Conservation (phyloP, 2,113 vertebrate genomes). For the Leucopsar rothschildi region DNA sequence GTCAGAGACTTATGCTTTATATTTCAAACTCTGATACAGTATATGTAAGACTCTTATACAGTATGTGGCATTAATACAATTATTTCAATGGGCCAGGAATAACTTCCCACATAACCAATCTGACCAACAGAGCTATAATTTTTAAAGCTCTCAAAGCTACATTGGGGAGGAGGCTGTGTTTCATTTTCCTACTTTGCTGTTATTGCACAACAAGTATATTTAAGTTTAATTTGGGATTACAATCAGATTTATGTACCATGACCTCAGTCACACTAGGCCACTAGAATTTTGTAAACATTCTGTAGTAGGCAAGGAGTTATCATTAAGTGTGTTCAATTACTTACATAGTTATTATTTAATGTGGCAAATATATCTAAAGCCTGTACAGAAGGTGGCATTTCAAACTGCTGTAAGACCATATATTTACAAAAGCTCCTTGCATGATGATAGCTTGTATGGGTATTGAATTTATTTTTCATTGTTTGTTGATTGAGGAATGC, state of each 20-base stretch:
- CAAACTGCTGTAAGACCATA: neutral
- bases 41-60: neutral
- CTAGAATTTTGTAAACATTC: neutral
- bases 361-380: neutral
- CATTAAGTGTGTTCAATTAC: neutral
- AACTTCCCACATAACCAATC: neutral
- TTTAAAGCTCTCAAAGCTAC: neutral
- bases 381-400: neutral
- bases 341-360: neutral
- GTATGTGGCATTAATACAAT: neutral
- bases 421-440: neutral
- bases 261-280: neutral
- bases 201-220: neutral
- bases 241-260: neutral
- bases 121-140: neutral
- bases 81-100: neutral
- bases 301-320: neutral
- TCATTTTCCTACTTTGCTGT: neutral
- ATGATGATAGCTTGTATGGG: neutral
- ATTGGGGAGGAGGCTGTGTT: neutral
- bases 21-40: neutral
- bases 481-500: neutral
- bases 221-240: neutral
- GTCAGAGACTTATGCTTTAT: neutral
- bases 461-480: neutral